phyloP scores from a whole-genome alignment of 53 echinoderm and acorn worm genomes.

The Temnopleurus reevesii region DNA sequence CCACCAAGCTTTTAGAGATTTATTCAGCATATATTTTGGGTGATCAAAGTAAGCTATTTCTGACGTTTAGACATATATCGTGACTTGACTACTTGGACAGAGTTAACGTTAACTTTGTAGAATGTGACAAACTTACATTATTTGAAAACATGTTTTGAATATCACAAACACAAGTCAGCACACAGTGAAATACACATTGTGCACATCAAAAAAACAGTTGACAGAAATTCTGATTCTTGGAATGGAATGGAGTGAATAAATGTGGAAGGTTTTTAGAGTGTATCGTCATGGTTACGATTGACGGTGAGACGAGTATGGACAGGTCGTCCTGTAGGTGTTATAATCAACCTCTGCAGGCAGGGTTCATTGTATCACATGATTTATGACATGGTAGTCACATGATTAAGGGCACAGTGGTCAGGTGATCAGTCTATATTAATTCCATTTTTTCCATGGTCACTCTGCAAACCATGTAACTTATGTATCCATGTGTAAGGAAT shows the following conservation, averaged over 20 bases:
- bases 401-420: not conserved
- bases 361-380: constrained; percentile 48
- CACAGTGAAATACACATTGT: not conserved
- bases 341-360: constrained; percentile 45
- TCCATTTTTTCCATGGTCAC: constrained; percentile 27
- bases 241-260: not conserved
- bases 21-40: constrained; percentile 31
- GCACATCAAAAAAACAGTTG: not conserved
- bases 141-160: constrained; percentile 29
- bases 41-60: not conserved
- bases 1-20: constrained; percentile 17
- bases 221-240: not conserved
- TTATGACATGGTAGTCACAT: constrained; percentile 16
- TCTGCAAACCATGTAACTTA: constrained; percentile 21
- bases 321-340: constrained; percentile 31
- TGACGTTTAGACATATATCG: constrained; percentile 29
- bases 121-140: not conserved
- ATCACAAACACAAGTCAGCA: not conserved
- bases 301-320: not conserved
- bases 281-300: not conserved
- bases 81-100: constrained; percentile 37
- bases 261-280: not conserved
- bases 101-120: not conserved
- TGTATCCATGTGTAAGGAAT: constrained; percentile 17
- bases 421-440: constrained; percentile 9